A percentile compares a stretch with the other conserved stretches of the same genome.
phyloP scores from a whole-genome alignment of 2,888 invertebrate species.

The Thereva nobilitata region DNA sequence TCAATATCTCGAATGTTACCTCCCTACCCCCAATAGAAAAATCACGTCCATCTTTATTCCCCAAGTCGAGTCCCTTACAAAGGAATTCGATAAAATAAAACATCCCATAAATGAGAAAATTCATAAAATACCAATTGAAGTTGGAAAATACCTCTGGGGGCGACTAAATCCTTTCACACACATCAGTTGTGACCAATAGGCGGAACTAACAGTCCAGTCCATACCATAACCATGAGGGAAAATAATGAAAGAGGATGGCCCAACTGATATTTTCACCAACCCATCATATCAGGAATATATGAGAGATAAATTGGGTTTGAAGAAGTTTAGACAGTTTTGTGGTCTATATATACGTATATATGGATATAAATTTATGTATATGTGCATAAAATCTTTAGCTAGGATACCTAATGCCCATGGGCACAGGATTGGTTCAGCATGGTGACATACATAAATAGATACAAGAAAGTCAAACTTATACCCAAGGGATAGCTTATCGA shows the following conservation, averaged over 20 bases:
- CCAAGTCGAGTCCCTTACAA: too few relatives aligned
- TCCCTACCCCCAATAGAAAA: too few relatives aligned
- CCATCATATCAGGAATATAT: slow-evolving; percentile 31
- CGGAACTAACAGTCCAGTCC: slow-evolving; percentile 32
- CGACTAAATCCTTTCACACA: slow-evolving; percentile 25
- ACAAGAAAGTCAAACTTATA: slow-evolving; percentile 14
- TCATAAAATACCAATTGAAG: slow-evolving; percentile 23
- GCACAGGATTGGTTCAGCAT: slow-evolving; percentile 1
- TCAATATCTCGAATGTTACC: too few relatives aligned
- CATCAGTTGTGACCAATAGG: slow-evolving; percentile 32
- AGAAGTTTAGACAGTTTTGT: slow-evolving; percentile 30
- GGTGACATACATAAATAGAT: slow-evolving; percentile 20
- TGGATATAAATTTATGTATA: neutral
- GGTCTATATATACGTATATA: slow-evolving; percentile 7
- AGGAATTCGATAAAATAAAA: too few relatives aligned
- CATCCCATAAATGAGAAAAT: too few relatives aligned
- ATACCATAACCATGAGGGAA: slow-evolving; percentile 17
- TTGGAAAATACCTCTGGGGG: slow-evolving; percentile 14
- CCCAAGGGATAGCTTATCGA: slow-evolving; percentile 33
- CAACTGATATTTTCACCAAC: slow-evolving; percentile 27
- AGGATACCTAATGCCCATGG: neutral
- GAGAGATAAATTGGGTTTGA: slow-evolving; percentile 33
- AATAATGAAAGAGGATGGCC: slow-evolving; percentile 22
- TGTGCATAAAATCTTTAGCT: neutral
- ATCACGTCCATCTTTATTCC: too few relatives aligned